phyloP scores from a whole-genome alignment of 2,888 invertebrate species.

The Ophion obscuratus region DNA sequence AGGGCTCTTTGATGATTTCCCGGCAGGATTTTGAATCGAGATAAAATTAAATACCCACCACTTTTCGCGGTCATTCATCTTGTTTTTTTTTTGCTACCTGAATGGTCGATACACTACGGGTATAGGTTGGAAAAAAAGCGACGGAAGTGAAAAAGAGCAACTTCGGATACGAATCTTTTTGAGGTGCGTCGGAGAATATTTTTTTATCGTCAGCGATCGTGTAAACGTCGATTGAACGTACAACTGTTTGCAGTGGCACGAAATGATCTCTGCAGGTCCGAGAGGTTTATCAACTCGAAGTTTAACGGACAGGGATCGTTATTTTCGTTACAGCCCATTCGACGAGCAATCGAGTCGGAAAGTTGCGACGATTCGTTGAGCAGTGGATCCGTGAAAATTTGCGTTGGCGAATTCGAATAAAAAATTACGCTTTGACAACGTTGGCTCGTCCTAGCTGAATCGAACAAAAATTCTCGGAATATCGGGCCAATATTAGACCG shows the following conservation, averaged over 20 bases:
- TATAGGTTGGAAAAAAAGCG: constrained; percentile 13
- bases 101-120: constrained; percentile 33
- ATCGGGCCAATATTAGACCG: background rate
- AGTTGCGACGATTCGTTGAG: background rate
- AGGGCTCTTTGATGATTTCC: background rate
- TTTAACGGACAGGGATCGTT: background rate
- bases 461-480: background rate
- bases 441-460: background rate
- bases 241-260: background rate
- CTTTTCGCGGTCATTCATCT: constrained; percentile 2
- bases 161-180: constrained; percentile 44
- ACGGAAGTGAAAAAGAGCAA: constrained; percentile 31
- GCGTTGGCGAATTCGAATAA: background rate
- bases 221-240: background rate
- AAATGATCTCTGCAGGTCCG: background rate
- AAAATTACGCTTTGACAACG: background rate
- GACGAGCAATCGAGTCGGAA: background rate
- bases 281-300: background rate
- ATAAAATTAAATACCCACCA: background rate
- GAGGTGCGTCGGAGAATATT: constrained; percentile 19
- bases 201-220: constrained; percentile 27
- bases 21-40: background rate
- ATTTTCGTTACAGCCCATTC: background rate
- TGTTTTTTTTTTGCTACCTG: background rate
- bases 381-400: background rate